Base-by-base conservation (phyloP, 2,888 invertebrate species). In the Cremastobaeus sp. region DNA sequence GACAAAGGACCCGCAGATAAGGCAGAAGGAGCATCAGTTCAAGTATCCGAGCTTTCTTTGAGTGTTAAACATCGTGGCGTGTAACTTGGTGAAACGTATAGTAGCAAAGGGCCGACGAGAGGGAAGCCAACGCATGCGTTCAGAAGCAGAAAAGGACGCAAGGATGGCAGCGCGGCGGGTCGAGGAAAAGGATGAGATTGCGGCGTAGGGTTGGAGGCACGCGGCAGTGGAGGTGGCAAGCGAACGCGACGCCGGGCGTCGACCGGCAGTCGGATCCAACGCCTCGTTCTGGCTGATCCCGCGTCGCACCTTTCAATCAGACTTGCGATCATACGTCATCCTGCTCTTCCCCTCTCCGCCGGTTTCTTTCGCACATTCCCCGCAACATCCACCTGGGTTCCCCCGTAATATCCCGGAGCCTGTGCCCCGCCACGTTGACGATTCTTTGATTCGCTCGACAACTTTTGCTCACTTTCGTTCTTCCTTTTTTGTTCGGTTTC, bases 261-360 rank as follows among this genome's bases (percentile, higher is more conserved):
- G 85, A 85, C 86, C 85, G 84, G 78, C 81, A 85, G 85, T 85
- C 81, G 84, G 81, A 84, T 80, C 81, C 81, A 80, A 80, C 78
- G 79, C 81, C 80, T 81, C 79, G 80, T 74, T 77, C 81, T 70
- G 79, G 78, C 78, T 80, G 78, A 79, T 15, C 62, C 71, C 69
- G 76, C 70, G 69, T 65, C 72, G 70, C 74, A 64, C 25, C 68
- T 25, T 30, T 14, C n/a, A 4, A 37, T 30, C 37, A 60, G 43
- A 37, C 32, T 28, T 12, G 43, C 17, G 34, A 37, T 30, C 45
- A 43, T 12, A 11, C 35, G n/a, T 35, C 35, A 37, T 54, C 15
- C 17, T 50, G 17, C 15, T 34, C 34, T 15, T 50, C 18, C 12
- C 20, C 18, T 12, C 12, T 25, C 12, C 20, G n/a, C n/a, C n/a